Percentiles rank a stretch among this genome's conserved stretches.
phyloP scores from a whole-genome alignment of 2,888 invertebrate genomes.

The Tetragnatha montana region DNA sequence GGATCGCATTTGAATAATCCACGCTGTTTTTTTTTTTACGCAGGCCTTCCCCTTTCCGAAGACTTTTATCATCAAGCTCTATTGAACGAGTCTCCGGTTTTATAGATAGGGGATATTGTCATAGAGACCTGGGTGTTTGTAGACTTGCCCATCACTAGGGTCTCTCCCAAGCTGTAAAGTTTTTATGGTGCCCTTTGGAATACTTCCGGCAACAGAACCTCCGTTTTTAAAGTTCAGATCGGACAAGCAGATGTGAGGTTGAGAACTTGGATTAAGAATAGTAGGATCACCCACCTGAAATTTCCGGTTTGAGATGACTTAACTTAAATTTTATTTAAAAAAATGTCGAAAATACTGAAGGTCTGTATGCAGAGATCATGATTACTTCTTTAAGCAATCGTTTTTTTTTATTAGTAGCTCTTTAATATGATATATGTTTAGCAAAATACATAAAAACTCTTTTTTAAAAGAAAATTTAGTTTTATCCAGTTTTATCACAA shows the following conservation, averaged over 20 bases:
- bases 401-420: too few relatives aligned
- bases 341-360: too few relatives aligned
- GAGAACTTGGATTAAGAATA: neutral
- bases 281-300: neutral
- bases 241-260: slow-evolving; percentile 7
- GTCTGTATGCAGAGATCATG: too few relatives aligned
- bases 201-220: slow-evolving; percentile 55
- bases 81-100: slow-evolving; percentile 21
- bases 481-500: too few relatives aligned
- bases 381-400: too few relatives aligned
- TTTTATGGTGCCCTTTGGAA: slow-evolving; percentile 19
- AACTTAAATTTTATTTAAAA: too few relatives aligned
- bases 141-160: slow-evolving; percentile 43
- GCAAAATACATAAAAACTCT: too few relatives aligned
- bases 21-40: slow-evolving; percentile 37
- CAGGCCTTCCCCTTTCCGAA: slow-evolving; percentile 32
- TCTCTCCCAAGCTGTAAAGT: neutral
- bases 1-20: slow-evolving; percentile 46
- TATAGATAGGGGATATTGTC: slow-evolving; percentile 46
- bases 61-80: slow-evolving; percentile 31
- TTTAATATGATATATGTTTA: too few relatives aligned
- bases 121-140: slow-evolving; percentile 13
- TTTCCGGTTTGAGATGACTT: neutral
- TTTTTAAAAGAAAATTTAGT: too few relatives aligned
- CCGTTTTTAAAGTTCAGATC: neutral